phyloP scores from a whole-genome alignment of 2,797 vertebrate genomes.

The Fundulus diaphanus region DNA sequence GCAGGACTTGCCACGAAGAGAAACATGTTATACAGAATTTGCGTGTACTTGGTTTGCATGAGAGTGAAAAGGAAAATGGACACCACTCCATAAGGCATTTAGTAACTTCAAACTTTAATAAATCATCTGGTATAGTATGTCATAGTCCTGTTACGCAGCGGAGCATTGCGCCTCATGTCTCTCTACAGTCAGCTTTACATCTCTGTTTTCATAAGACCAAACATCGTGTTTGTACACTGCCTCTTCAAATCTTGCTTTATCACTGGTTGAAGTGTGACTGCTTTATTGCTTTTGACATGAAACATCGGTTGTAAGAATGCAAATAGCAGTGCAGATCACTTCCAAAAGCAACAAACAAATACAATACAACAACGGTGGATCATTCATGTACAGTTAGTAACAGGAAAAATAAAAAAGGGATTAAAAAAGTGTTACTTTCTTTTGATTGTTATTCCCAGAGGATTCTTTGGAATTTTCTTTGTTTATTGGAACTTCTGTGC shows the following conservation, averaged over 20 bases:
- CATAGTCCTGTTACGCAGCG: conserved; percentile 46
- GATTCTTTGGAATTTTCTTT: background rate
- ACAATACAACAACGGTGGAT: conserved; percentile 16
- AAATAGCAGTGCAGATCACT: conserved; percentile 24
- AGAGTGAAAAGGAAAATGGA: conserved; percentile 35
- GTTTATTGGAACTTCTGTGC: conserved; percentile 7
- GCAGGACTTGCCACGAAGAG: background rate
- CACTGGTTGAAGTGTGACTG: background rate
- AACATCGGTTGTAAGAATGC: background rate
- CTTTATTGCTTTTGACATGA: conserved; percentile 26
- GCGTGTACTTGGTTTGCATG: background rate
- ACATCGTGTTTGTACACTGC: conserved; percentile 16
- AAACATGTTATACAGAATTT: background rate
- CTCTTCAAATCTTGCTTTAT: conserved; percentile 21
- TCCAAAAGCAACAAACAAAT: conserved; percentile 29
- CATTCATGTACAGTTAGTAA: conserved; percentile 16
- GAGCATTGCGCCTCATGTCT: conserved; percentile 51
- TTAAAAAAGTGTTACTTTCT: conserved; percentile 1
- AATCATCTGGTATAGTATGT: conserved; percentile 41
- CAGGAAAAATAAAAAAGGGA: conserved; percentile 6
- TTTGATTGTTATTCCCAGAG: conserved; percentile 11
- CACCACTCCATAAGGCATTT: conserved; percentile 55
- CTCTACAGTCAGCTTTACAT: conserved; percentile 61
- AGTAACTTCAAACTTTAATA: conserved; percentile 69
- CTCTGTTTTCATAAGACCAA: conserved; percentile 31